Evolutionary conservation across 2,888 invertebrate genomes (phyloP), one percentile per base, ranked within the genome.

Genomic region (Ommatoiulus sabulosus): DNA sequence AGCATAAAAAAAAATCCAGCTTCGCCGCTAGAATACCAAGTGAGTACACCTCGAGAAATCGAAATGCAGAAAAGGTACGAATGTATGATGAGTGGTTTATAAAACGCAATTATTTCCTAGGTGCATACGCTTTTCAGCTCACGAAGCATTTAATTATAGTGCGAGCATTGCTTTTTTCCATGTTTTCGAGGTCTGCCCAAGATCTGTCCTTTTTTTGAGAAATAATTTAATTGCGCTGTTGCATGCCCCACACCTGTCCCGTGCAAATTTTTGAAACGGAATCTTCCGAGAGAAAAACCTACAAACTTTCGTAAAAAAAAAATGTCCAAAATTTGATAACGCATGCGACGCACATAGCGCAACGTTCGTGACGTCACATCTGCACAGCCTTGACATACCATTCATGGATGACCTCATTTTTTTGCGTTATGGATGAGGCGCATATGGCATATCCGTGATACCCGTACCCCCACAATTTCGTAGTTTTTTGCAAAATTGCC

Each of bases 141-240:
- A 72, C 72, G 72, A 72, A 72, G 20, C 72, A 24, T 20, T 72
- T 72, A 72, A 72, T 72, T 72, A 72, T 72, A 72, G 72, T 63
- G 63, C 72, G 72, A 52, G 12, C 15, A 52, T 15, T 3, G 52
- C 52, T 3, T n/a, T 72, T 24, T 20, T 72, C 72, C 72, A 24
- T 72, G 72, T 72, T 72, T 72, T 72, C 72, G 72, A 72, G 72
- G 72, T 72, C 72, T 72, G 72, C 72, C 72, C 20, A 72, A 72
- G 24, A 72, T 72, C 24, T 72, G 72, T 72, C 20, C 72, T 24
- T 72, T 72, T 72, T 63, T 63, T 63, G 10, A 3, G 4, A 20
- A 72, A 24, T 72, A 24, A 17, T 72, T 72, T 72, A 72, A 72
- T 72, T 72, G 72, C 72, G 72, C 72, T n/a, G 15, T 52, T 15